A percentile compares a stretch with the other conserved stretches of the same genome.
These are phyloP conservation scores for Copidosoma aretas DNA, from an alignment of 2,888 invertebrate species.

Conservation along the genomic window DNA sequence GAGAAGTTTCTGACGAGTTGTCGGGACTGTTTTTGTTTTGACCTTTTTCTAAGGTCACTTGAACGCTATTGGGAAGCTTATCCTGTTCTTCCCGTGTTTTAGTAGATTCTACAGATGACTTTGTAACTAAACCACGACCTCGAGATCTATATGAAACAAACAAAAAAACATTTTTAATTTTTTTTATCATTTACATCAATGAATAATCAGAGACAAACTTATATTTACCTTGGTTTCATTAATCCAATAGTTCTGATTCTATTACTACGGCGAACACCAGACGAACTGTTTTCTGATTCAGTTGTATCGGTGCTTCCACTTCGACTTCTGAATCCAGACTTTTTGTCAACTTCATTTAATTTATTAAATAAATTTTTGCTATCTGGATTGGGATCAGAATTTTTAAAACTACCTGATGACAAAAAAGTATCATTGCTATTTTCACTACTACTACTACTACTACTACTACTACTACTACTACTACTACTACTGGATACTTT, in stretches of 20 bases:
- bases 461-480: slow-evolving; percentile 68
- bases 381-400: slow-evolving; percentile 49
- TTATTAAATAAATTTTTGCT: slow-evolving; percentile 42
- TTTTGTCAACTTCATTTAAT: slow-evolving; percentile 53
- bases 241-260: slow-evolving; percentile 79
- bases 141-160: slow-evolving; percentile 50
- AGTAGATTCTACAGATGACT: slow-evolving; percentile 52
- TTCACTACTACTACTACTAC: slow-evolving; percentile 64
- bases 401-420: slow-evolving; percentile 51
- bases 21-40: slow-evolving; percentile 51
- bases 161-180: neutral
- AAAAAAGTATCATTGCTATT: slow-evolving; percentile 66
- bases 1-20: slow-evolving; percentile 51
- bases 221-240: slow-evolving; percentile 67
- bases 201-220: neutral
- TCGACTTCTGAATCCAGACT: slow-evolving; percentile 54
- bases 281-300: slow-evolving; percentile 61
- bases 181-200: neutral
- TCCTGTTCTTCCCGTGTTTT: slow-evolving; percentile 51
- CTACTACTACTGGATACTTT: slow-evolving; percentile 61
- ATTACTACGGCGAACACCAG: slow-evolving; percentile 72
- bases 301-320: slow-evolving; percentile 61
- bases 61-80: slow-evolving; percentile 44
- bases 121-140: slow-evolving; percentile 59
- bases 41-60: slow-evolving; percentile 49